Conservation (phyloP, 2,113 vertebrate species). For the Thinocorus orbignyianus region DNA sequence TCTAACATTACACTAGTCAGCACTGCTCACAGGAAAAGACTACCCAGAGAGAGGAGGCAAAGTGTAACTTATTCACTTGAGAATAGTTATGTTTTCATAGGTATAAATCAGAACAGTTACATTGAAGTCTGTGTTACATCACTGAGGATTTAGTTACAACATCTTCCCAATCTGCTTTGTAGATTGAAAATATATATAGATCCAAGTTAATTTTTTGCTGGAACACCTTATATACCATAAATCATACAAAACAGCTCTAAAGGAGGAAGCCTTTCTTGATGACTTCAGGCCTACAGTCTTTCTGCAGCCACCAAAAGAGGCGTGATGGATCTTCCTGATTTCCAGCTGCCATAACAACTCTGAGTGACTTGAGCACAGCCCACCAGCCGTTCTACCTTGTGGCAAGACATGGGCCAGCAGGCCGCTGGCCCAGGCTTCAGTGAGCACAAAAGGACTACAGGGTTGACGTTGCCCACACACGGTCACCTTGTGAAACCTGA, state of each 20-base stretch:
- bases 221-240: background rate
- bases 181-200: background rate
- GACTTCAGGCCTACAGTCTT: background rate
- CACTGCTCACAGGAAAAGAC: background rate
- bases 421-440: background rate
- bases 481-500: background rate
- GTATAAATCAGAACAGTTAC: background rate
- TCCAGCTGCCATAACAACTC: background rate
- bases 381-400: background rate
- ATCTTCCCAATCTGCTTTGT: background rate
- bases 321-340: background rate
- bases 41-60: background rate
- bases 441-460: background rate
- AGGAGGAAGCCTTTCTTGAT: background rate
- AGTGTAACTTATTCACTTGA: background rate
- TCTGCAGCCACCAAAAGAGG: background rate
- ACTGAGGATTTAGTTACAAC: background rate
- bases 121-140: background rate
- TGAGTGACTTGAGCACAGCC: background rate
- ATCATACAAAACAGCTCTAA: background rate
- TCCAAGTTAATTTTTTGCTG: background rate
- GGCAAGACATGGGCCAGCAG: background rate
- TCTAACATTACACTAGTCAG: background rate
- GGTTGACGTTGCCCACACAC: background rate
- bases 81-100: background rate